Evolutionary conservation across 2,888 invertebrate species (phyloP).

Genomic region (Trissolcus brochymenae): DNA sequence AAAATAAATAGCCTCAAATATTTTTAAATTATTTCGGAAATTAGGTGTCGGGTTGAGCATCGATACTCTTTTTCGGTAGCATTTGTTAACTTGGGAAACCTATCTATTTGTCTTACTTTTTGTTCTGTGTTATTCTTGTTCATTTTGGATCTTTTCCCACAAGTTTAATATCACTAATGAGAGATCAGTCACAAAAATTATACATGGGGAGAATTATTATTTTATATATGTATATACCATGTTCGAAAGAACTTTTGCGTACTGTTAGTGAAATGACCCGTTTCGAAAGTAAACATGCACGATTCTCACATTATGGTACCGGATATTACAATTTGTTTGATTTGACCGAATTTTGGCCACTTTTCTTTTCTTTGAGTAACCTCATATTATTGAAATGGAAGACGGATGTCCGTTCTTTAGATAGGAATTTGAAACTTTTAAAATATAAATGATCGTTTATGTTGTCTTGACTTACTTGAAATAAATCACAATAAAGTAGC

Average conservation of each 20-base stretch:
- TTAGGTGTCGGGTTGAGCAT: neutral
- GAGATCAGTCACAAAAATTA: too few relatives aligned
- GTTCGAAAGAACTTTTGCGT: too few relatives aligned
- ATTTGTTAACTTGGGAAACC: constrained; percentile 17
- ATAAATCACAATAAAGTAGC: constrained; percentile 10
- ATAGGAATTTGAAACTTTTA: constrained; percentile 39
- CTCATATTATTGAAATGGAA: constrained; percentile 45
- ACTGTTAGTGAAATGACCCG: neutral
- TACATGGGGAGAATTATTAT: too few relatives aligned
- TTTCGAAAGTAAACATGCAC: constrained; percentile 11
- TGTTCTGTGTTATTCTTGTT: neutral
- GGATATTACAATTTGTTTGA: constrained; percentile 52
- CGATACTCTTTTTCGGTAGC: constrained; percentile 10
- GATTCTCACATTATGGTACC: constrained; percentile 39
- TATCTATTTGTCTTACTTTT: constrained; percentile 18
- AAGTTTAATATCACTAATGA: neutral
- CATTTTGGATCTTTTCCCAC: constrained; percentile 13
- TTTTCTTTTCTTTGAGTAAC: constrained; percentile 21
- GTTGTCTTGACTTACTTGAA: constrained; percentile 38
- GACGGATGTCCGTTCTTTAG: constrained; percentile 55
- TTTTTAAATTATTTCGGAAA: constrained; percentile 29
- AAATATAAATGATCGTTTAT: constrained; percentile 46
- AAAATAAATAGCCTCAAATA: constrained; percentile 47
- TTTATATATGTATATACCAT: too few relatives aligned
- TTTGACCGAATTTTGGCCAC: constrained; percentile 35